These are phyloP conservation scores for Sebastes minor DNA, from an alignment of 2,797 vertebrate species.

Conservation along the genomic window DNA sequence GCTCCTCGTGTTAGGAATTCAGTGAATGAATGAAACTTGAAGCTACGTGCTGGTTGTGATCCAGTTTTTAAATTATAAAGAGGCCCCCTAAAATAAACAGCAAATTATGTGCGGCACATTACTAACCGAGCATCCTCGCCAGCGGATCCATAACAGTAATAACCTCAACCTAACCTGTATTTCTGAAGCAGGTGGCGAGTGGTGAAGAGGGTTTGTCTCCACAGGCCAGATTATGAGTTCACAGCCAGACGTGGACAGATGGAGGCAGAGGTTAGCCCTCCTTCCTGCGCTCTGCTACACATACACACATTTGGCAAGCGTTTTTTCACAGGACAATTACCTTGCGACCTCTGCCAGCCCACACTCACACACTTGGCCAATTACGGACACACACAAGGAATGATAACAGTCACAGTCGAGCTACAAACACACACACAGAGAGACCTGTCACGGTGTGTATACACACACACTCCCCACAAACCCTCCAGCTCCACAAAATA, in stretches of 20 bases:
- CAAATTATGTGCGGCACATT: constrained; percentile 35
- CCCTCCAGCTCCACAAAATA: constrained; percentile 50
- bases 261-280: constrained; percentile 78
- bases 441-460: constrained; percentile 41
- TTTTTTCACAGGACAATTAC: constrained; percentile 73
- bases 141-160: constrained; percentile 59
- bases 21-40: background rate
- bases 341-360: constrained; percentile 67
- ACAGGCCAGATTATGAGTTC: constrained; percentile 78
- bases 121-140: constrained; percentile 36
- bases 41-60: background rate
- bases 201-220: constrained; percentile 70
- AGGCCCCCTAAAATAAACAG: constrained; percentile 34
- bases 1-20: background rate
- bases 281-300: constrained; percentile 59
- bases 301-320: constrained; percentile 61
- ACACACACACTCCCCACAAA: constrained; percentile 33
- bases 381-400: constrained; percentile 58
- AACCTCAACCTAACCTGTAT: constrained; percentile 75
- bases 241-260: constrained; percentile 79
- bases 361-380: constrained; percentile 41
- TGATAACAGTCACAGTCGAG: constrained; percentile 47
- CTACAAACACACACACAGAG: constrained; percentile 30
- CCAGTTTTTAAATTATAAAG: background rate
- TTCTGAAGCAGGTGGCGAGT: constrained; percentile 75